phyloP scores from a whole-genome alignment of 2,797 vertebrate species.

The Pseudochromis fuscus region DNA sequence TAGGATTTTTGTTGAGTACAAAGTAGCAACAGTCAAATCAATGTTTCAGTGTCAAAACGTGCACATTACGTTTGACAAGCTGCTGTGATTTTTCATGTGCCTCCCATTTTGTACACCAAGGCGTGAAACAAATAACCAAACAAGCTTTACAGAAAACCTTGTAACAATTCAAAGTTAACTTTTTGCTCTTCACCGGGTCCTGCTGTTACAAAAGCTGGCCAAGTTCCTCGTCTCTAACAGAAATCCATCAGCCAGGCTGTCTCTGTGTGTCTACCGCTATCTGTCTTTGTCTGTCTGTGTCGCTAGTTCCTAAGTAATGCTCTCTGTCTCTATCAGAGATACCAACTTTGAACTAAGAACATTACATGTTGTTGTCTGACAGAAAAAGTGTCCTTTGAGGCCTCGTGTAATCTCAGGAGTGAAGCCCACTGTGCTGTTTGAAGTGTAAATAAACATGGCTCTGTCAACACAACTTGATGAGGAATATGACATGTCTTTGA shows the following conservation, averaged over 20 bases:
- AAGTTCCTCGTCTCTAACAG: conserved; percentile 13
- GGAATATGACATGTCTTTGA: conserved; percentile 58
- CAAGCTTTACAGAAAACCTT: background rate
- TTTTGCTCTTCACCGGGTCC: background rate
- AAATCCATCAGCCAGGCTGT: conserved; percentile 45
- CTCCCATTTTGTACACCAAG: background rate
- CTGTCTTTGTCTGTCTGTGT: conserved; percentile 32
- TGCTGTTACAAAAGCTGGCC: conserved; percentile 22
- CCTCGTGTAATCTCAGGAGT: conserved; percentile 43
- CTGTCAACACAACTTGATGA: conserved; percentile 51
- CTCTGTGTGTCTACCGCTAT: conserved; percentile 19
- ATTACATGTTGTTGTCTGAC: conserved; percentile 46
- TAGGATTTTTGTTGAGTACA: too few relatives aligned
- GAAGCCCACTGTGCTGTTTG: conserved; percentile 42
- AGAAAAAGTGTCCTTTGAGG: conserved; percentile 48
- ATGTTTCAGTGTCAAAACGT: too few relatives aligned
- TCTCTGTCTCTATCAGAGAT: conserved; percentile 39
- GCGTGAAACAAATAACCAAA: background rate
- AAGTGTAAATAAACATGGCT: conserved; percentile 68
- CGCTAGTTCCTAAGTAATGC: conserved; percentile 31
- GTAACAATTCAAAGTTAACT: conserved; percentile 21
- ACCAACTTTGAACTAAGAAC: conserved; percentile 46
- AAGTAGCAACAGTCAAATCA: too few relatives aligned
- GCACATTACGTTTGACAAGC: too few relatives aligned
- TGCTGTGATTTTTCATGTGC: too few relatives aligned